phyloP scores from a whole-genome alignment of 37 sponge, comb jelly and placozoan genomes.

The Chondrilla cf. caribensis region DNA sequence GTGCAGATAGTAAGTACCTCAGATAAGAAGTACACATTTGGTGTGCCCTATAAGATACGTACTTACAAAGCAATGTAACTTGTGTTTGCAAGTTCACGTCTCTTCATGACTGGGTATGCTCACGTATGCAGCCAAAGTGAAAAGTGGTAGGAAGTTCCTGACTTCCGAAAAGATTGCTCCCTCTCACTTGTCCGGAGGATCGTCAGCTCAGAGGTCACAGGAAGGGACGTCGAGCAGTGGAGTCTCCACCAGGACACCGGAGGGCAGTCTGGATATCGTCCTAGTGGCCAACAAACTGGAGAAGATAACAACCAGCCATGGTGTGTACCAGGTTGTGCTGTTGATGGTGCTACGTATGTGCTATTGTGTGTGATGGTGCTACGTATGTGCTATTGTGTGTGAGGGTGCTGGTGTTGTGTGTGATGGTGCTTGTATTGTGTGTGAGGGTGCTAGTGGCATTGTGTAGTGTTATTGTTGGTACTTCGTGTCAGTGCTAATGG shows the following conservation, averaged over 20 bases:
- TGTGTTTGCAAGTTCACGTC: too few species aligned
- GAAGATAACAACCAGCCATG: neutral
- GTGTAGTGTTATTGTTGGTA: too few species aligned
- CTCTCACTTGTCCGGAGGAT: neutral
- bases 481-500: too few species aligned
- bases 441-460: neutral
- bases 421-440: neutral
- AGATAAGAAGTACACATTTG: too few species aligned
- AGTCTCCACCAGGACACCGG: neutral
- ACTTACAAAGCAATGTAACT: too few species aligned
- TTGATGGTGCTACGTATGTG: too few species aligned
- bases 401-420: neutral
- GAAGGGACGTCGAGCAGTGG: neutral
- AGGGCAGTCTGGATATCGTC: slow-evolving; percentile 9
- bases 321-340: too few species aligned
- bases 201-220: neutral
- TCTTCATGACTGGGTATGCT: too few species aligned
- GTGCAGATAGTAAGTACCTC: too few species aligned
- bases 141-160: neutral
- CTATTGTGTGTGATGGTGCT: neutral
- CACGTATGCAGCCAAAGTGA: slow-evolving; percentile 16
- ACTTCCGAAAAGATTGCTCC: neutral
- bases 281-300: neutral
- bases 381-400: neutral
- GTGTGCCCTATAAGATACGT: too few species aligned